Conservation (phyloP, 2,797 vertebrate species). For the Pipistrellus pipistrellus region DNA sequence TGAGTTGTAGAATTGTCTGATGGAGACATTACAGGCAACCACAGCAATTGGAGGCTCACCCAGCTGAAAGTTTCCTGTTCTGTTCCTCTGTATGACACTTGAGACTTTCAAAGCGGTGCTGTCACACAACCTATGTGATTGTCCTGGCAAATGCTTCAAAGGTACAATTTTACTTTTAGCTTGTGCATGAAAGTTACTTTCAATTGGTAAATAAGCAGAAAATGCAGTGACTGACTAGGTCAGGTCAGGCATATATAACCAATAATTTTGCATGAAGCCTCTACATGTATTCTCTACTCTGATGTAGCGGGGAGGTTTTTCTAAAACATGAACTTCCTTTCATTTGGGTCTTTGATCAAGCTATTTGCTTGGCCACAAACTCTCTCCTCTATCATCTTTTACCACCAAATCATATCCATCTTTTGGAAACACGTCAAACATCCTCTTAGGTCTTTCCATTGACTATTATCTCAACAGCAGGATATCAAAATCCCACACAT, state of each 20-base stretch:
- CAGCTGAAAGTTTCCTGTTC: not conserved
- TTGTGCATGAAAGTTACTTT: not conserved
- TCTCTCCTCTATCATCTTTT: not conserved
- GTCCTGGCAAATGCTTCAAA: not conserved
- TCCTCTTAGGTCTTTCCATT: not conserved
- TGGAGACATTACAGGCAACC: not conserved
- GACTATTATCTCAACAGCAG: not conserved
- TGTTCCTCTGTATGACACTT: not conserved
- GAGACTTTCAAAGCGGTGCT: not conserved
- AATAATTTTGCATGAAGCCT: not conserved
- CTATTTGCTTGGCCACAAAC: not conserved
- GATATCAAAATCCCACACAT: not conserved
- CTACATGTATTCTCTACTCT: not conserved
- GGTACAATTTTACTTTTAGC: not conserved
- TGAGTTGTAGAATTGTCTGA: not conserved
- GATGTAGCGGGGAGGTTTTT: not conserved
- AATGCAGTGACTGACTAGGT: not conserved
- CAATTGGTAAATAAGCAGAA: not conserved
- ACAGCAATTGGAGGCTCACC: not conserved
- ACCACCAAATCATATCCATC: not conserved
- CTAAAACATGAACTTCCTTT: not conserved
- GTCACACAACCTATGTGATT: not conserved
- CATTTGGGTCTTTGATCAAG: slow-evolving; percentile 2
- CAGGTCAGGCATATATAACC: not conserved
- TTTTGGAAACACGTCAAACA: not conserved